Evolutionary conservation across 2,113 vertebrate genomes (phyloP), one percentile per base, ranked within the genome.

Genomic region (Siniperca knerii): DNA sequence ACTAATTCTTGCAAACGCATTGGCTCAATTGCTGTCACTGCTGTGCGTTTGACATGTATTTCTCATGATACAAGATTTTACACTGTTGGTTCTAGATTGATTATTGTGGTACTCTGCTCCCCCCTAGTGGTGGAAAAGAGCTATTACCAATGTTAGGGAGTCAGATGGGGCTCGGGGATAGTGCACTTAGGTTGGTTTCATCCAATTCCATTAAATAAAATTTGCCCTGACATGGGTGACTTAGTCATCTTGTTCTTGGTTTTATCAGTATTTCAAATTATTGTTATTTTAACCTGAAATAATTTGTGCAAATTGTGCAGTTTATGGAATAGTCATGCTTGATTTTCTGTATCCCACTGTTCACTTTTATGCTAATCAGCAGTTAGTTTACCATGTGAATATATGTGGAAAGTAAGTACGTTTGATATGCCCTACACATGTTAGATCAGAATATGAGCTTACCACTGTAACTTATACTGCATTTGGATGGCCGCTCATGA

Each of bases 101-200:
- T 25, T 78, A 29, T 20, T 50, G 64, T 79, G 57, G 9, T 60
- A 12, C 83, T 79, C 33, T 93, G 61, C 84, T 84, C 1, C 90
- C 89, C 58, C 54, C 89, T 86, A 55, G 62, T 87, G 89, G 82
- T 81, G 3, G 8, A 62, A 55, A 20, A 0, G 1, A 15, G 52
- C 9, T 33, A 77, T 15, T 75, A 71, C 86, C 10, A 52, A 61
- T 2, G 1, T 64, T 18, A 3, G 18, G 16, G 1, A 21, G 2
- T 35, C 20, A 61, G 33, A 42, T n/a, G 0, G 8, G 18, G 1
- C 18, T 15, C 8, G 2, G 3, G 5, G 29, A 42, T 21, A n/a
- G 11, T 23, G 12, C 10, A 52, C 4, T 33, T 35, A 9, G 1
- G 12, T 68, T 33, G n/a, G 6, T 23, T 46, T 42, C 8, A 66